Evolutionary conservation across 2,113 vertebrate genomes (phyloP).

Genomic region (Thamnaconus septentrionalis): DNA sequence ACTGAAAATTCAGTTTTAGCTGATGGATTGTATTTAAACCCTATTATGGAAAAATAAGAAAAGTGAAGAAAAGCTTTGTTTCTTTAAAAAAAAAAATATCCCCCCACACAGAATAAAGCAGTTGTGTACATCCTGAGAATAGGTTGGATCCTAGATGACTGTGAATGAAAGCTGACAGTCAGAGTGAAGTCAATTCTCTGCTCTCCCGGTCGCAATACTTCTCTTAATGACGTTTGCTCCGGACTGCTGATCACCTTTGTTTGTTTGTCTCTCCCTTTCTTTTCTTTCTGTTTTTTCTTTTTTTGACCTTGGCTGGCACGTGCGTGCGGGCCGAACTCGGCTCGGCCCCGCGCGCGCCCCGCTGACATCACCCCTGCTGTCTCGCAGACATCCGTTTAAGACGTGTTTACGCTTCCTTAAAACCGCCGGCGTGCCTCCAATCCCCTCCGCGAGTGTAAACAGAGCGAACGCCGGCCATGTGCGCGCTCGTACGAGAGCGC

Average conservation of each 20-base stretch:
- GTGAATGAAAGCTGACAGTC: conserved; percentile 65
- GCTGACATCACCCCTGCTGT: conserved; percentile 58
- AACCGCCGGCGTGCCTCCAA: conserved; percentile 44
- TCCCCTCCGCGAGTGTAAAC: conserved; percentile 54
- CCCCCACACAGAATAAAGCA: background rate
- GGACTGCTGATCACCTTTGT: conserved; percentile 51
- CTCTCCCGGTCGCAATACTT: conserved; percentile 66
- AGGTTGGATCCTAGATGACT: conserved; percentile 61
- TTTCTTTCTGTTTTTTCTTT: conserved; percentile 47
- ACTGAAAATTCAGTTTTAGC: too few relatives aligned
- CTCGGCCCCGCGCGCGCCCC: conserved; percentile 4
- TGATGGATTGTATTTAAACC: too few relatives aligned
- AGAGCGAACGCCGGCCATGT: conserved; percentile 43
- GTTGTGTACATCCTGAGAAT: conserved; percentile 49
- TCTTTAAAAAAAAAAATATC: too few relatives aligned
- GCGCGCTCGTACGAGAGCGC: conserved; percentile 24
- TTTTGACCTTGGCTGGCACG: conserved; percentile 19
- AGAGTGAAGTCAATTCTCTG: conserved; percentile 66
- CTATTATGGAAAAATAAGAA: too few relatives aligned
- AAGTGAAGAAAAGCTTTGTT: too few relatives aligned
- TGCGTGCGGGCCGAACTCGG: conserved; percentile 46
- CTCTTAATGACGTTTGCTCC: conserved; percentile 62
- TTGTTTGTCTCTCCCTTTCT: conserved; percentile 62
- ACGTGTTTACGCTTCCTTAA: conserved; percentile 59
- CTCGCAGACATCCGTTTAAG: conserved; percentile 61